Evolutionary conservation across 2,797 vertebrate species (phyloP), one percentile per base, ranked within the genome.

Genomic region (Dendrocincla tyrannina): DNA sequence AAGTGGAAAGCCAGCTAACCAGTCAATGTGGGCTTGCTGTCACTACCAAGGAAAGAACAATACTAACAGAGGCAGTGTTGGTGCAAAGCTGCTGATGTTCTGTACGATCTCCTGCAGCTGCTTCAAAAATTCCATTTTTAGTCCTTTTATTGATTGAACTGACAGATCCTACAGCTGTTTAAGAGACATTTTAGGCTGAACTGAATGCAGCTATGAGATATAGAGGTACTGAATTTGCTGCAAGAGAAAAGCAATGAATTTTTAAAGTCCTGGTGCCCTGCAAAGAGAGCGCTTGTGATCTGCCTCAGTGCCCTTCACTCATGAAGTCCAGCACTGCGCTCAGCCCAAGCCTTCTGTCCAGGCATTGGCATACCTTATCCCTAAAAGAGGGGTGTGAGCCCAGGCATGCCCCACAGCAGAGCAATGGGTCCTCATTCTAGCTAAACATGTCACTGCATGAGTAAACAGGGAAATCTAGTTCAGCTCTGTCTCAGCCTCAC

Each of bases 121-220:
- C 60, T 80, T 70, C 52, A 53, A 77, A 93, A 89, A 73, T 23
- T 66, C 74, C 49, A 64, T 32, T 79, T 81, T 91, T 74, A 78
- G 69, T 60, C 30, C 44, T 89, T 94, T 92, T 78, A 60, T 91
- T 94, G 37, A 95, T 75, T 85, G 79, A 91, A 79, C 52, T 81
- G 86, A 63, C 33, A 78, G 55, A 37, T 87, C 55, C 58, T 59
- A 83, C 52, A 33, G 20, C 84, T 90, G 75, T 58, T 88, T 84
- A 69, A 83, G 56, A 81, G 60, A 58, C 3, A 8, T 67, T 73
- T 88, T 53, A 70, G 60, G 52, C 30, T 79, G 70, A 33, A 22
- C 39, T n/a, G 41, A 81, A 75, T 18, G 41, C 20, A 73, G 72
- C 59, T 85, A 28, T 79, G 3, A 3, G 12, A 9, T 44, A 32